These are phyloP conservation scores for Linyphia triangularis DNA, from an alignment of 2,888 invertebrate species.

Conservation along the genomic window DNA sequence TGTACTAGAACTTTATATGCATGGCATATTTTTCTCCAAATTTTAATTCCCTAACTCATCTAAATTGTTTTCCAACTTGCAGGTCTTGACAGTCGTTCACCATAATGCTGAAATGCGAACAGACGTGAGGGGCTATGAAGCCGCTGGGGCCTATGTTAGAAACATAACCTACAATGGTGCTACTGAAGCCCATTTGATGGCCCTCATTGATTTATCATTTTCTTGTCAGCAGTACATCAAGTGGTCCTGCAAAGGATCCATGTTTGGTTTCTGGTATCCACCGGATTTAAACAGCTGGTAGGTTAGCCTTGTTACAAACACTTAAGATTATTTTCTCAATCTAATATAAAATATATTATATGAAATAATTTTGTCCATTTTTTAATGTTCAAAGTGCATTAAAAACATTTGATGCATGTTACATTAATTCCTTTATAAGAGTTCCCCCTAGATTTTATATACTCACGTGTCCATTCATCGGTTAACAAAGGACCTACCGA, in stretches of 20 bases:
- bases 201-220: conserved; percentile 77
- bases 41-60: neutral
- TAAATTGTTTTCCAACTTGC: neutral
- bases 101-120: conserved; percentile 76
- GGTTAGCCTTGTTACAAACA: neutral
- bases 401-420: no score
- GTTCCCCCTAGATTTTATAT: no score
- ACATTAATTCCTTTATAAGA: no score
- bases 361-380: no score
- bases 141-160: conserved; percentile 76
- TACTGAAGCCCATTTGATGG: conserved; percentile 73
- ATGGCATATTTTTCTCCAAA: neutral
- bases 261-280: conserved; percentile 78
- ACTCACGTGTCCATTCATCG: no score
- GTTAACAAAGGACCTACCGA: neutral
- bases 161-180: conserved; percentile 76
- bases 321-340: neutral
- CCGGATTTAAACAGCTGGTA: conserved; percentile 77
- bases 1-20: no score
- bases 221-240: conserved; percentile 78
- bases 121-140: conserved; percentile 76
- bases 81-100: conserved; percentile 77
- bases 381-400: no score
- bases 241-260: conserved; percentile 78
- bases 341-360: neutral